Evolutionary conservation across 2,797 vertebrate genomes (phyloP), one percentile per base, ranked within the genome.

Genomic region (Cephalopachus bancanus): DNA sequence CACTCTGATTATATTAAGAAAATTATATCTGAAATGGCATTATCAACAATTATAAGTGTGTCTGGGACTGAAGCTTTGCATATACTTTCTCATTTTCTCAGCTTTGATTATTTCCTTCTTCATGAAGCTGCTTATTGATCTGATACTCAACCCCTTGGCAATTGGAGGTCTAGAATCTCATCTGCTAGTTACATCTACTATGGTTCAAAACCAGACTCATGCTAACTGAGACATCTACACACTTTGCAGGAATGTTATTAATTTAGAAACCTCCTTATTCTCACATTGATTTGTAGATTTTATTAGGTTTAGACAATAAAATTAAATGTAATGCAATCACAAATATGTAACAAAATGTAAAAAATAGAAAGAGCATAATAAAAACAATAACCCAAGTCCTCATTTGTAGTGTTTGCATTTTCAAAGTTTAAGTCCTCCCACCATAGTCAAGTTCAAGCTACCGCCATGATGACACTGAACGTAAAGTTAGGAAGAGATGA

Each of bases 171-270:
- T 86, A 24, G 59, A 92, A 78, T 89, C 59, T 96, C 55, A 94
- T 55, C 51, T 19, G 69, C 83, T 97, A 94, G 93, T 96, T 96
- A 69, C 33, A 88, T 94, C 85, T 94, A 24, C 67, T 95, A 28
- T 95, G 64, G n/a, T 78, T 95, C 55, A 84, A 60, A 95, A 96
- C 64, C 51, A 95, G 86, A 72, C 7, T 19, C 64, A 57, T 49
- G 49, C 44, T 65, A 79, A 79, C 9, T 11, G 15, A 95, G 44
- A 7, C 57, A 95, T 10, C 92, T 92, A 72, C 28, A 93, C 75
- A 92, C 33, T 74, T 94, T 74, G 28, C 6, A 79, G 71, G 16
- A 28, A 87, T 78, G 59, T 71, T 80, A 80, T 69, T 7, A 59
- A 87, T 49, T 95, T 87, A 89, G 49, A 96, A 96, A 80, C 4